Percentiles rank a stretch among this genome's conserved stretches.
These are phyloP conservation scores for Stomorhina lunata DNA, from an alignment of 2,888 invertebrate species.

Conservation along the genomic window DNA sequence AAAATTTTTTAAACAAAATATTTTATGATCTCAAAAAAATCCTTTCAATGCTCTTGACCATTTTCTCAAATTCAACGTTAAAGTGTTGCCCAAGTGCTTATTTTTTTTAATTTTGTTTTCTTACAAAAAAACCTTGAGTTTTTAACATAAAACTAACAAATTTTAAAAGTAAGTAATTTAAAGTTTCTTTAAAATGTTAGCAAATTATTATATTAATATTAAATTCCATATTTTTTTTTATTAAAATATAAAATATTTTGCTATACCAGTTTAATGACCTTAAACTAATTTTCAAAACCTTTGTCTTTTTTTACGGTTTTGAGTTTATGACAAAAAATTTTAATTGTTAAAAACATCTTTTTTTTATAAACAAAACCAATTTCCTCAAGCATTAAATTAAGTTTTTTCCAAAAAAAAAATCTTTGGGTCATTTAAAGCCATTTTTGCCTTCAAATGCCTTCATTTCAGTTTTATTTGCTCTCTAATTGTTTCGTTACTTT, in stretches of 20 bases:
- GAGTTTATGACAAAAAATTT: neutral
- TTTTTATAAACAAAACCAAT: neutral
- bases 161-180: neutral
- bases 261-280: slow-evolving; percentile 12
- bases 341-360: neutral
- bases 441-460: too few species aligned
- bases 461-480: too few species aligned
- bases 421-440: too few species aligned
- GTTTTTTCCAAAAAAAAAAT: neutral
- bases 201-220: neutral
- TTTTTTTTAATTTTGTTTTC: neutral
- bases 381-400: slow-evolving; percentile 33
- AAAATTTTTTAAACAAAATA: neutral
- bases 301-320: neutral
- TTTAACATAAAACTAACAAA: neutral
- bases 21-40: neutral
- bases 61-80: neutral
- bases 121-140: neutral
- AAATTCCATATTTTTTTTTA: neutral
- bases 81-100: neutral
- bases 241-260: too few species aligned
- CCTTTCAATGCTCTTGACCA: neutral
- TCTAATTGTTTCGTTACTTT: too few species aligned
- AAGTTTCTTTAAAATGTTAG: neutral
- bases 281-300: slow-evolving; percentile 23